A percentile compares a stretch with the other conserved stretches of the same genome.
Evolutionary conservation across 2,797 vertebrate genomes (phyloP).

Genomic region (Notoglanidium macrostoma): DNA sequence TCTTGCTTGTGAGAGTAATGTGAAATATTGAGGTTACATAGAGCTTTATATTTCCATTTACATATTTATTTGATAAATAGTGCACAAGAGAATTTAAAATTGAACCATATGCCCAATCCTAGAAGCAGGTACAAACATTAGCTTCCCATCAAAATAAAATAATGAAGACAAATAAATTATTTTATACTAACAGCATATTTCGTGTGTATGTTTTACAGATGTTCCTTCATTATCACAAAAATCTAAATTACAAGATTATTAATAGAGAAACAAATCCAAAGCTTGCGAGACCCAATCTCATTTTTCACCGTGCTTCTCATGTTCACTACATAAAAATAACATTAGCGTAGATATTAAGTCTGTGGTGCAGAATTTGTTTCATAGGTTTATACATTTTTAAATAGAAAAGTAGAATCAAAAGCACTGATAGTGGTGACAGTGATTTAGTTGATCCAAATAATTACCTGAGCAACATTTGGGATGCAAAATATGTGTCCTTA

Average conservation of each 20-base stretch:
- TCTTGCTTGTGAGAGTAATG: constrained; percentile 20
- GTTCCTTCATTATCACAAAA: neutral
- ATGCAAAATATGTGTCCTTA: neutral
- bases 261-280: neutral
- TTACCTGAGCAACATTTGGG: constrained; percentile 16
- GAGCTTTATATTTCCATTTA: constrained; percentile 36
- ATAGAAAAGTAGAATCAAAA: constrained; percentile 27
- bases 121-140: neutral
- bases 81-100: constrained; percentile 12
- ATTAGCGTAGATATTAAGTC: constrained; percentile 61
- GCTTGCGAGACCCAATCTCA: constrained; percentile 20
- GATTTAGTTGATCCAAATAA: constrained; percentile 35
- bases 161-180: neutral
- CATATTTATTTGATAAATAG: constrained; percentile 30
- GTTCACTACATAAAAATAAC: constrained; percentile 31
- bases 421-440: constrained; percentile 33
- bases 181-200: neutral
- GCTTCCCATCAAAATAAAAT: neutral
- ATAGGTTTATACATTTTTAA: constrained; percentile 43
- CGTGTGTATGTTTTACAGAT: neutral
- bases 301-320: constrained; percentile 38
- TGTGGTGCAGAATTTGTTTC: neutral
- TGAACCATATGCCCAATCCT: constrained; percentile 7
- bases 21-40: constrained; percentile 14
- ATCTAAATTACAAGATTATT: neutral